Evolutionary conservation across 2,113 vertebrate genomes (phyloP), one percentile per base, ranked within the genome.

Genomic region (Indicator maculatus): DNA sequence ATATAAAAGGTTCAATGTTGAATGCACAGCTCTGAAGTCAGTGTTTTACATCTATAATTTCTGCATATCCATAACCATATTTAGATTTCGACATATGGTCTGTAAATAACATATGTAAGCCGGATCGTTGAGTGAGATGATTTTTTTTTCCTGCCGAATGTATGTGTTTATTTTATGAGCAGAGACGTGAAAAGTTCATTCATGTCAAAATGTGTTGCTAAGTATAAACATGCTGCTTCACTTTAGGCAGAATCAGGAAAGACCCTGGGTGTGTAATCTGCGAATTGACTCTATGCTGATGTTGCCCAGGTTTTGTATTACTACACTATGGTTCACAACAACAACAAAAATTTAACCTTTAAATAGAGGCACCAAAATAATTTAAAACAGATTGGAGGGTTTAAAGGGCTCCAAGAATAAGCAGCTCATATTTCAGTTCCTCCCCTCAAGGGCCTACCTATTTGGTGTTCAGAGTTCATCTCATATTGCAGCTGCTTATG

Each of bases 381-480:
- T 97, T 97, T 98, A 95, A 97, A 97, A 96, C 89, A 96, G 93
- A 96, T 97, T 97, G 95, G 86, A 97, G 83, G 73, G 96, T 96
- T 96, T 96, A 91, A 95, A 97, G 96, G 97, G 79, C 95, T 97
- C 78, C 61, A 86, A 97, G 94, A 96, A 88, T 93, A 94, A 95
- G 93, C 88, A 95, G 93, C 73, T 97, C 90, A 76, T 94, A 93
- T 95, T 97, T 98, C 94, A 97, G 78, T 96, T 97, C 95, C 91
- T 94, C 86, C 73, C 80, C 90, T 96, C 82, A 77, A 94, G 93
- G 93, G 95, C 94, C 93, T 94, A 96, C 85, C 95, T 96, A 96
- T 91, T 97, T 96, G 80, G 73, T 96, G 91, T 95, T 93, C 95
- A 96, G 97, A 97, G 92, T 96, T 97, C 93, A 96, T 96, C 92